Evolutionary conservation across 2,113 vertebrate genomes (phyloP).

Genomic region (Apistogramma diplotaenia): DNA sequence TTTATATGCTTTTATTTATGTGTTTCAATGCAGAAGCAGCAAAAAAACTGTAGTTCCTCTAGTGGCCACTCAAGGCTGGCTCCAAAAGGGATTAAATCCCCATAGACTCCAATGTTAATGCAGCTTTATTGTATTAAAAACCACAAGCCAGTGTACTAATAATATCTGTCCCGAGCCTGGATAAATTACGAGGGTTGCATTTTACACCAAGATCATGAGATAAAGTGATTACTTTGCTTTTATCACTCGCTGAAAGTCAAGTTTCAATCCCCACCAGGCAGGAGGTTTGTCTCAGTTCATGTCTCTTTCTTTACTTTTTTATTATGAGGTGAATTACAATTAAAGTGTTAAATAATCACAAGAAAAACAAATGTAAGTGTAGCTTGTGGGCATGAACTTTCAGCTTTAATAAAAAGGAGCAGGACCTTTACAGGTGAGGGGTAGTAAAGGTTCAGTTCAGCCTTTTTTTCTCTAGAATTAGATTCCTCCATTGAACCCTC

Average conservation of each 20-base stretch:
- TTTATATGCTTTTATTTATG: neutral
- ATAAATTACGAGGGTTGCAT: too few species aligned
- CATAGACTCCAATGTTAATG: neutral
- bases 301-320: neutral
- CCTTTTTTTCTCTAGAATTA: accelerated
- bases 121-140: neutral
- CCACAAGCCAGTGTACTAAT: neutral
- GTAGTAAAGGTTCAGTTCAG: neutral
- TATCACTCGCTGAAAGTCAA: too few species aligned
- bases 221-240: neutral
- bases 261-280: too few species aligned
- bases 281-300: too few species aligned
- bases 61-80: neutral
- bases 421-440: too few species aligned
- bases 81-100: neutral
- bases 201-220: neutral
- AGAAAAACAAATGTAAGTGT: too few species aligned
- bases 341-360: too few species aligned
- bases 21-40: neutral
- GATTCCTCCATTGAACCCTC: too few species aligned
- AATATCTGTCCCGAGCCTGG: neutral
- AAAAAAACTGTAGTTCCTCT: neutral
- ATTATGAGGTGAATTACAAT: neutral
- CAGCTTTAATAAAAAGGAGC: too few species aligned
- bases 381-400: too few species aligned